These are phyloP conservation scores for Cyclura pinguis DNA, from an alignment of 2,797 vertebrate genomes.

Conservation along the genomic window DNA sequence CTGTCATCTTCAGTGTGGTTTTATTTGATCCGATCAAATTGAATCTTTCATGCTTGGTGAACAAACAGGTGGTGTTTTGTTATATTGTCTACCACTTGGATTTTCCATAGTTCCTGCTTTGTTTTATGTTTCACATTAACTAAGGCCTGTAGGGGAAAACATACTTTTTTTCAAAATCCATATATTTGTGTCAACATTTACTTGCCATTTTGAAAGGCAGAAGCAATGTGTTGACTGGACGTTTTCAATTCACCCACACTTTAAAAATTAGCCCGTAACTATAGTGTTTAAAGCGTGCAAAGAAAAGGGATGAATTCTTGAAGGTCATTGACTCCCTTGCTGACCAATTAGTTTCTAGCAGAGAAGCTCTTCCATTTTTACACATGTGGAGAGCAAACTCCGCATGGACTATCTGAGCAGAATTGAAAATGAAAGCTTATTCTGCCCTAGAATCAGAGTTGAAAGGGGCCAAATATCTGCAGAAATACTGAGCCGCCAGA, in stretches of 20 bases:
- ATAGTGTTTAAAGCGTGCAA: conserved; percentile 12
- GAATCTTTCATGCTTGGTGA: conserved; percentile 63
- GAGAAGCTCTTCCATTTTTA: background rate
- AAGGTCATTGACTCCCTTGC: conserved; percentile 24
- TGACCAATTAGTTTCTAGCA: background rate
- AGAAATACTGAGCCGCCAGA: background rate
- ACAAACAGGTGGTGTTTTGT: conserved; percentile 56
- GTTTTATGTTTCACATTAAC: conserved; percentile 52
- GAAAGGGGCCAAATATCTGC: background rate
- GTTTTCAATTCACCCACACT: background rate
- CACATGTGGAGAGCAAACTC: background rate
- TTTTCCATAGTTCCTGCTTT: conserved; percentile 51
- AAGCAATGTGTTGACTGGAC: background rate
- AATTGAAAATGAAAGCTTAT: conserved; percentile 28
- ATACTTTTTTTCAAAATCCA: conserved; percentile 40
- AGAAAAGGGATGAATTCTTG: background rate
- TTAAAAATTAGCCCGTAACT: conserved; percentile 2
- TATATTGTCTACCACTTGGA: conserved; percentile 36
- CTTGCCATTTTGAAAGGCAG: background rate
- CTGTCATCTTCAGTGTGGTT: conserved; percentile 26
- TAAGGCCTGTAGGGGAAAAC: conserved; percentile 5
- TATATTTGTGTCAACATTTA: conserved; percentile 28
- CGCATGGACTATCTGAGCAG: conserved; percentile 1
- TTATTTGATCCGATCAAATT: conserved; percentile 59
- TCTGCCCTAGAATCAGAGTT: background rate